These are phyloP conservation scores for Trochalopteron elliotii DNA, from an alignment of 2,113 vertebrate species.

Conservation along the genomic window DNA sequence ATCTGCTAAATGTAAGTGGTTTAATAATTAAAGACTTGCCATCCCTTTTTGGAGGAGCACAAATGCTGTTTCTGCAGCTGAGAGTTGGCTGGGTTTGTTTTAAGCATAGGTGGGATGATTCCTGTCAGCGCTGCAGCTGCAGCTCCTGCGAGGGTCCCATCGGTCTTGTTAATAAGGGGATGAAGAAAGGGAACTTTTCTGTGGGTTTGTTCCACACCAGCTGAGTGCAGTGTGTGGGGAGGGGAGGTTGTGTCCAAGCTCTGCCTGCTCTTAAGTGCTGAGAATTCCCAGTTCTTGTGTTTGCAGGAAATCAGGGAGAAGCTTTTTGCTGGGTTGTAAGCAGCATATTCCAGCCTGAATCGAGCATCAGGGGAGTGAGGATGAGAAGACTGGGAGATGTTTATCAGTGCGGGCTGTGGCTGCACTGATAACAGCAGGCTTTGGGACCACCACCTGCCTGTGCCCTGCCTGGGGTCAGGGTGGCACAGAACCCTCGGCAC, in stretches of 20 bases:
- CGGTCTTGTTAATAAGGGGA: neutral
- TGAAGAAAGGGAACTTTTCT: neutral
- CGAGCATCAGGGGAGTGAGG: neutral
- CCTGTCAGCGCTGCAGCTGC: neutral
- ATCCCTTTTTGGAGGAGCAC: constrained; percentile 63
- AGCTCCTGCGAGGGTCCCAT: neutral
- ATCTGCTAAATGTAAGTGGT: constrained; percentile 79
- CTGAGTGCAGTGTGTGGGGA: neutral
- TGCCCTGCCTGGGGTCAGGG: neutral
- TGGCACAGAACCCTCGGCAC: neutral
- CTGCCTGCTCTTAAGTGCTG: neutral
- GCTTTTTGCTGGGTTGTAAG: fast-evolving
- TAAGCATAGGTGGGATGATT: neutral
- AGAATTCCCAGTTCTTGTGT: neutral
- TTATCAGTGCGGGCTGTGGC: neutral
- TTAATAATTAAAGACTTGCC: constrained; percentile 85
- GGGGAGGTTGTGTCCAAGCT: neutral
- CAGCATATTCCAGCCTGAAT: fast-evolving
- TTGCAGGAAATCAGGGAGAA: neutral
- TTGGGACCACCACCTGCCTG: neutral
- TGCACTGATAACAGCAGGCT: neutral
- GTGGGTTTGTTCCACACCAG: neutral
- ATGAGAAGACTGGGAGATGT: neutral
- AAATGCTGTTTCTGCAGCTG: constrained; percentile 57
- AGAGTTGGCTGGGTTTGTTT: constrained; percentile 42